Evolutionary conservation across 1,140 invertebrate genomes (phyloP), one percentile per base, ranked within the genome.

Genomic region (Contarinia nasturtii): DNA sequence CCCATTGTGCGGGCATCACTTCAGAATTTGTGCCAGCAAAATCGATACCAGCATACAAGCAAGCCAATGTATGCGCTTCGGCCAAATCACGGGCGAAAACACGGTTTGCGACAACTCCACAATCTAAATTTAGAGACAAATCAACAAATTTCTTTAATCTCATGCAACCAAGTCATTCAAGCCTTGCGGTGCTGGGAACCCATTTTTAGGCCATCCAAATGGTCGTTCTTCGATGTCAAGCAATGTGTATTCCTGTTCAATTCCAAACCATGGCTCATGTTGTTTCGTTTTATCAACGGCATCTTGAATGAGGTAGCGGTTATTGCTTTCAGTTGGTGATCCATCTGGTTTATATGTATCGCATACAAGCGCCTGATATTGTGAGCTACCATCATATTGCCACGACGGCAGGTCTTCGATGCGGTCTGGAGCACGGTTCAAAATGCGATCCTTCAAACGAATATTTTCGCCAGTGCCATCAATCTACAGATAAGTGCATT

Each of bases 401-500:
- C 91, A 95, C 1, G 80, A 71, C 2, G 91, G 90, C 44, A 89
- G 67, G 72, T 77, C 76, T 67, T 78, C 71, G 0, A 82, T 70
- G 20, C 69, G 61, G 48, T 75, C 77, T 1, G 87, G 86, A 3
- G 82, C 65, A 51, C 74, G 79, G 54, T 83, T 75, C 12, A 91
- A 56, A 1, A 90, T 92, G 47, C 80, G 73, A 14, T 87, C 89
- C 65, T 96, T 96, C 48, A 78, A 74, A 50, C 91, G 71, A 1
- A 95, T 63, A 50, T 80, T 73, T 65, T 94, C 86, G 4, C 86
- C 86, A 5, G 82, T 86, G 4, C 91, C 92, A 64, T 95, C 92
- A 48, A 96, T 89, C 92, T 92, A 96, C 18, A 96, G 74, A 62
- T 96, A 95, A 53, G 83, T 87, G 1, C 77, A 81, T 59, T 87